Base-by-base conservation (phyloP, 2,888 invertebrate genomes). In the Byasa hedistus region DNA sequence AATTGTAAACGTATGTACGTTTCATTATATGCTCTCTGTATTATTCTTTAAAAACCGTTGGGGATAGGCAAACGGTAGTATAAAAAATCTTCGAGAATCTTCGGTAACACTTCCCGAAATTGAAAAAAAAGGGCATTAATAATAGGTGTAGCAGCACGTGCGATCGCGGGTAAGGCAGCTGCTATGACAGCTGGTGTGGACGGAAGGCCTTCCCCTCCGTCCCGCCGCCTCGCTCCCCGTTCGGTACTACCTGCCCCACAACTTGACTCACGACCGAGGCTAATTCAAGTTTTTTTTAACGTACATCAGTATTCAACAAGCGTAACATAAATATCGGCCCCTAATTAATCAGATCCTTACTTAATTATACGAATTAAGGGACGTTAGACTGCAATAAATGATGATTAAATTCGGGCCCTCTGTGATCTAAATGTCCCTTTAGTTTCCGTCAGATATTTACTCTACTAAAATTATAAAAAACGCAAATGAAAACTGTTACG, bases 81-180 rank as follows among this genome's bases (percentile, higher is more conserved):
- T 15, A 60, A 64, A 64, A 67, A 66, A 39, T 75, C 72, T 73
- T 70, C 66, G 73, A 71, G 75, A 78, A 79, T 83, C 81, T 82
- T 85, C 79, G 73, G 76, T 78, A 79, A 81, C 80, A 82, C 78
- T 80, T 83, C 76, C 77, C 75, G 78, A 80, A 78, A 77, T 79
- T 48, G 48, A 48, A 77, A 79, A 78, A 82, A 85, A 85, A 82
- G 78, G 77, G 76, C 78, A 79, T 80, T 84, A 88, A 88, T 89
- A 88, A 90, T 89, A 86, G 88, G 86, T 84, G 80, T 79, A 79
- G 80, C 75, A 85, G 88, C 91, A 91, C 91, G 91, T 90, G 91
- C 87, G 86, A 76, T 75, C 75, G 74, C 71, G 72, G 75, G 72
- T 74, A 73, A 76, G 76, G 85, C 91, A 91, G 91, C 91, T 90